A percentile compares a stretch with the other conserved stretches of the same genome.
phyloP scores from a whole-genome alignment of 1,140 invertebrate species.

The Rhizoglyphus robini region DNA sequence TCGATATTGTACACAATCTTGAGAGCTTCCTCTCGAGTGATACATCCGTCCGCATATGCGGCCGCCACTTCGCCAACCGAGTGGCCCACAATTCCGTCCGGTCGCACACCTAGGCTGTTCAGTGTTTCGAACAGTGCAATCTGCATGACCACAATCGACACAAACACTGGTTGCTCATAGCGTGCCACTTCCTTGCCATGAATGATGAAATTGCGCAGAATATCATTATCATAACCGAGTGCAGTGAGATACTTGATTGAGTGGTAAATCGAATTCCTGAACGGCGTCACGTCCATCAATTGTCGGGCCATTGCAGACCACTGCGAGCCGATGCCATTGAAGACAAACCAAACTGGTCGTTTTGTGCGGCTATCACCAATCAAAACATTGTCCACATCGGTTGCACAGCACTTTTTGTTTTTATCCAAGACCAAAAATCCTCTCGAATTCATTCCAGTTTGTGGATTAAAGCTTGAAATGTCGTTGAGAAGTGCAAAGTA shows the following conservation, averaged over 20 bases:
- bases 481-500: conserved; percentile 25
- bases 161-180: conserved; percentile 55
- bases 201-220: conserved; percentile 62
- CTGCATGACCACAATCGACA: conserved; percentile 86
- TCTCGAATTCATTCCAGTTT: conserved; percentile 20
- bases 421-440: conserved; percentile 17
- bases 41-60: conserved; percentile 87
- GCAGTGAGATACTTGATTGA: conserved; percentile 58
- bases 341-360: conserved; percentile 80
- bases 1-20: conserved; percentile 69
- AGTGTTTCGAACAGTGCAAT: conserved; percentile 78
- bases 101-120: conserved; percentile 55
- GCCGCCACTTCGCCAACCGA: conserved; percentile 89
- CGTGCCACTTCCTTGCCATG: conserved; percentile 53
- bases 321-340: conserved; percentile 85
- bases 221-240: conserved; percentile 50
- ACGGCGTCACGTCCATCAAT: conserved; percentile 62
- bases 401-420: background rate
- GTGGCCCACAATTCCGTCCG: conserved; percentile 89
- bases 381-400: background rate
- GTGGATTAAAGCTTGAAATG: conserved; percentile 5
- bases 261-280: conserved; percentile 57
- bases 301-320: conserved; percentile 85
- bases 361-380: conserved; percentile 27
- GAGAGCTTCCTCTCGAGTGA: conserved; percentile 81